Conservation (phyloP, 2,888 invertebrate genomes). For the Meloe dianella region DNA sequence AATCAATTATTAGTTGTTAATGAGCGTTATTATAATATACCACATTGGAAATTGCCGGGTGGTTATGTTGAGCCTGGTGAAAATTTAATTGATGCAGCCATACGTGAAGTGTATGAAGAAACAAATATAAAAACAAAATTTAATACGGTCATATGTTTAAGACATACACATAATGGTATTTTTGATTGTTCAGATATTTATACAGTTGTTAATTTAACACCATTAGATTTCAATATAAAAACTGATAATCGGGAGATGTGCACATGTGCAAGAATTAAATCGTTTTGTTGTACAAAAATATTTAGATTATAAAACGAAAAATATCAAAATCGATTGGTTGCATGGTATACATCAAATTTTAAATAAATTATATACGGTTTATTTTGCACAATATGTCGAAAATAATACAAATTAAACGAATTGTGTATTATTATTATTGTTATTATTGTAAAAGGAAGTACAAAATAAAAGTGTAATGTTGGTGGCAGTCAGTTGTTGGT, state of each 20-base stretch:
- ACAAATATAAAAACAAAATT: slow-evolving; percentile 82
- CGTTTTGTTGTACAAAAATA: slow-evolving; percentile 71
- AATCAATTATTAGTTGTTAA: slow-evolving; percentile 81
- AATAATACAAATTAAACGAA: neutral
- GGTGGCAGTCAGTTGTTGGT: too few relatives aligned
- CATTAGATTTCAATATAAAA: slow-evolving; percentile 67
- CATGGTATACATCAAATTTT: slow-evolving; percentile 61
- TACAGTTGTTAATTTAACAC: slow-evolving; percentile 75
- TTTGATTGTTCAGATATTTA: slow-evolving; percentile 90
- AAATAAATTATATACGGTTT: slow-evolving; percentile 59
- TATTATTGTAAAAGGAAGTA: too few relatives aligned
- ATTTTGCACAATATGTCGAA: slow-evolving; percentile 40
- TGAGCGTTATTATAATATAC: slow-evolving; percentile 68
- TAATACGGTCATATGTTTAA: slow-evolving; percentile 74
- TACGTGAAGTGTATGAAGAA: slow-evolving; percentile 89
- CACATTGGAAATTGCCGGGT: slow-evolving; percentile 90
- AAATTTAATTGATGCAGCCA: slow-evolving; percentile 79
- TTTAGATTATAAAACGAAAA: slow-evolving; percentile 68
- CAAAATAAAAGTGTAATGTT: too few relatives aligned
- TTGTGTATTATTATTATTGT: too few relatives aligned
- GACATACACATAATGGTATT: slow-evolving; percentile 78
- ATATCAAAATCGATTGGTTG: slow-evolving; percentile 66
- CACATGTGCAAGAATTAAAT: slow-evolving; percentile 76
- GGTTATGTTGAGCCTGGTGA: slow-evolving; percentile 90
- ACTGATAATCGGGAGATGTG: slow-evolving; percentile 80